Percentiles rank a stretch among this genome's conserved stretches.
phyloP scores from a whole-genome alignment of 2,888 invertebrate species.

The Zhengitettix transpicula region DNA sequence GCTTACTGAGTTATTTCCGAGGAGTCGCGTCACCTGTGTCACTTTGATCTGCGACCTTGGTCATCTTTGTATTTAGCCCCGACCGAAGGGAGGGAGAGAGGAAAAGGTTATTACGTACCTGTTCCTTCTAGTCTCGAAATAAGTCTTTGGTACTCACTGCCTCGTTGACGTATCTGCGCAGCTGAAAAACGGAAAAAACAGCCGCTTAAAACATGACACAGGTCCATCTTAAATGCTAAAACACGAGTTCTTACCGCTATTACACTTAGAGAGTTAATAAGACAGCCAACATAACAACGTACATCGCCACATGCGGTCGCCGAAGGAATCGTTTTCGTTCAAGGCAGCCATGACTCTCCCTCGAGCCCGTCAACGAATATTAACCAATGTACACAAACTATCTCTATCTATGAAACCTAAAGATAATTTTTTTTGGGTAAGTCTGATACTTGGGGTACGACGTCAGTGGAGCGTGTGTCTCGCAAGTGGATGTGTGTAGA shows the following conservation, averaged over 20 bases:
- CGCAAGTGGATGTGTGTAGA: too few relatives aligned
- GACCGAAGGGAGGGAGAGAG: too few relatives aligned
- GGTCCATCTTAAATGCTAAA: neutral
- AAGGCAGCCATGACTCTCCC: too few relatives aligned
- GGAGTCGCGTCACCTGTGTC: neutral
- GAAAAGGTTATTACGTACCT: too few relatives aligned
- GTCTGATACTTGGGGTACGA: neutral
- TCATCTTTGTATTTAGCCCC: too few relatives aligned
- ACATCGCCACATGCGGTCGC: too few relatives aligned
- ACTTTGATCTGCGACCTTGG: neutral
- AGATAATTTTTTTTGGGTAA: neutral
- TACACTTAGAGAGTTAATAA: neutral
- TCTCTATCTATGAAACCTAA: neutral
- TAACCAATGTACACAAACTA: neutral
- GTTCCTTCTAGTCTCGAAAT: too few relatives aligned
- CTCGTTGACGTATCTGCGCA: constrained; percentile 79
- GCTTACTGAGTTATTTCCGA: constrained; percentile 16
- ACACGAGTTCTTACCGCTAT: constrained; percentile 1
- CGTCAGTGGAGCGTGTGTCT: neutral
- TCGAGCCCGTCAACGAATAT: neutral
- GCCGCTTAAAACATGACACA: constrained; percentile 1
- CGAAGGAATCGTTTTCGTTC: too few relatives aligned
- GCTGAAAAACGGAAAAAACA: constrained; percentile 49
- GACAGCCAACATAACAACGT: neutral
- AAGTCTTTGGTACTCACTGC: constrained; percentile 46